Evolutionary conservation across 2,888 invertebrate species (phyloP).

Genomic region (Diogma glabrata): DNA sequence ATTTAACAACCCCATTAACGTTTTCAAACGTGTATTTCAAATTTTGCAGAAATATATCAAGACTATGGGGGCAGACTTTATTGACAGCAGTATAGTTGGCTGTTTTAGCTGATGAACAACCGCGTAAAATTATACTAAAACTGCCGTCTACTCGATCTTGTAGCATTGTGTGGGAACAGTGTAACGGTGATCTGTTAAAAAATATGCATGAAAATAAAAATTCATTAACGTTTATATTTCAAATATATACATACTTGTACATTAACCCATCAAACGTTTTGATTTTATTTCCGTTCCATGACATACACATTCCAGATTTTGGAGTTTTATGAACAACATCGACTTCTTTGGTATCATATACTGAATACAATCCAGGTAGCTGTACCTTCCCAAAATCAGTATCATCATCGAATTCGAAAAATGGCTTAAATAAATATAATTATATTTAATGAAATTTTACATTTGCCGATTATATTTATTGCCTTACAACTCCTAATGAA

Average conservation of each 20-base stretch:
- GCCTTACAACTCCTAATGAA: neutral
- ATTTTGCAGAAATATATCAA: slow-evolving; percentile 50
- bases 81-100: slow-evolving; percentile 40
- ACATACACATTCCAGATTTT: slow-evolving; percentile 58
- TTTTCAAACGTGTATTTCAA: slow-evolving; percentile 50
- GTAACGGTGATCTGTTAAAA: slow-evolving; percentile 64
- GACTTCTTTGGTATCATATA: slow-evolving; percentile 27
- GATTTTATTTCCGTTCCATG: slow-evolving; percentile 71
- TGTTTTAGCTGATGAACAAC: slow-evolving; percentile 38
- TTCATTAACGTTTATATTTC: neutral
- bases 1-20: slow-evolving; percentile 43
- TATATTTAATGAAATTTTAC: no score
- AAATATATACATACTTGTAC: slow-evolving; percentile 51
- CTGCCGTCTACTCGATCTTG: slow-evolving; percentile 57
- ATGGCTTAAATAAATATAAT: neutral
- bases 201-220: slow-evolving; percentile 9
- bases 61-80: slow-evolving; percentile 36
- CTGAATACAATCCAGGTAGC: slow-evolving; percentile 22
- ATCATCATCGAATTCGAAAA: slow-evolving; percentile 13
- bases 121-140: slow-evolving; percentile 52
- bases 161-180: slow-evolving; percentile 62
- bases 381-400: slow-evolving; percentile 7
- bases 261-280: slow-evolving; percentile 78
- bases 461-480: no score
- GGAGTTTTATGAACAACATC: slow-evolving; percentile 32